Percentiles rank a stretch among this genome's conserved stretches.
phyloP scores from a whole-genome alignment of 2,888 invertebrate genomes.

The Erpobdella octoculata region DNA sequence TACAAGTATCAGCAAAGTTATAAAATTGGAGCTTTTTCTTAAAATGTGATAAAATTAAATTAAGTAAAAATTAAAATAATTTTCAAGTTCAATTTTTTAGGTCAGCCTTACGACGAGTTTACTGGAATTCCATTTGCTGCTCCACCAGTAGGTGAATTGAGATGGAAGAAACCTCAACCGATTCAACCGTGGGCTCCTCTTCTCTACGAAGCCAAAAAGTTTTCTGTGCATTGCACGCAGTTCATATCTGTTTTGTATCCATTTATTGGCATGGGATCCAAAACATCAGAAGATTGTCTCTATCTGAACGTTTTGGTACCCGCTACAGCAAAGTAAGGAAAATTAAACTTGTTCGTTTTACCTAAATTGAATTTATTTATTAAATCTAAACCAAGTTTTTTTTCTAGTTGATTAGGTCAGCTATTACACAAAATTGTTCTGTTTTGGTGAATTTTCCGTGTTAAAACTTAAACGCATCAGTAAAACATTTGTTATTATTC shows the following conservation, averaged over 20 bases:
- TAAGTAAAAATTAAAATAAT: too few species aligned
- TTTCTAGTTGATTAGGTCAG: too few species aligned
- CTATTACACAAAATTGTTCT: too few species aligned
- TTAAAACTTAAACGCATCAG: too few species aligned
- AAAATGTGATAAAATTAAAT: too few species aligned
- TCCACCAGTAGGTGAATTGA: slow-evolving; percentile 60
- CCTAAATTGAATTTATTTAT: too few species aligned
- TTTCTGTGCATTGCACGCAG: slow-evolving; percentile 30
- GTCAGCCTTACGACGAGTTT: slow-evolving; percentile 39
- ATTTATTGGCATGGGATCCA: slow-evolving; percentile 23
- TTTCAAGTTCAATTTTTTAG: too few species aligned
- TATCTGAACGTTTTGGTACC: slow-evolving; percentile 35
- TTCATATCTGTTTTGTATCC: slow-evolving; percentile 26
- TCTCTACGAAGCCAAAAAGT: slow-evolving; percentile 45
- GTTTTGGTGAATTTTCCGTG: too few species aligned
- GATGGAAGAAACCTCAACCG: slow-evolving; percentile 45
- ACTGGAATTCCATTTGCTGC: slow-evolving; percentile 49
- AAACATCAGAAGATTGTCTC: slow-evolving; percentile 33
- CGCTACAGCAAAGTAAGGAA: slow-evolving; percentile 24
- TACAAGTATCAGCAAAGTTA: too few species aligned
- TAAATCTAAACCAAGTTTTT: neutral
- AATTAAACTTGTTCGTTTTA: too few species aligned
- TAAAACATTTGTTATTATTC: too few species aligned
- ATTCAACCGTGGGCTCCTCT: slow-evolving; percentile 53
- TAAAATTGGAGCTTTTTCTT: too few species aligned